Percentiles rank a stretch among this genome's conserved stretches.
Evolutionary conservation across 2,888 invertebrate species (phyloP).

Genomic region (Eurytoma californica): DNA sequence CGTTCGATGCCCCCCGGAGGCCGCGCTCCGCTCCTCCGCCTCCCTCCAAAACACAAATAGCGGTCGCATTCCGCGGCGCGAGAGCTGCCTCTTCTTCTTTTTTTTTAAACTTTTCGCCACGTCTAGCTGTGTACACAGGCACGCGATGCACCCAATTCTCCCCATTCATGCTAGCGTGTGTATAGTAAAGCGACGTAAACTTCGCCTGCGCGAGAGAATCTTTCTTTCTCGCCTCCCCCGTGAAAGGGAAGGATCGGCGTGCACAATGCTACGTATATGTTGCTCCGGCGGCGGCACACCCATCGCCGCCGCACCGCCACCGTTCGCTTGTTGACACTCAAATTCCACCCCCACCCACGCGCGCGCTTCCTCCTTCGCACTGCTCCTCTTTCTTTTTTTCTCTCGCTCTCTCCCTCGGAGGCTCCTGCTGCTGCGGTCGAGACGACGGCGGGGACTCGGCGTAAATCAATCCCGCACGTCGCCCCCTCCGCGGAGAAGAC

Average conservation of each 20-base stretch:
- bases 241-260: no score
- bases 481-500: neutral
- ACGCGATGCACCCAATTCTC: no score
- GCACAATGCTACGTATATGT: neutral
- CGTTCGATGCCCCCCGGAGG: no score
- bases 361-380: neutral
- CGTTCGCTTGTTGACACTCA: constrained; percentile 14
- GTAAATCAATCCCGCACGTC: constrained; percentile 47
- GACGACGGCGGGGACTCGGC: constrained; percentile 29
- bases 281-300: constrained; percentile 34
- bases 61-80: no score
- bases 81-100: no score
- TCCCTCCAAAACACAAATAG: no score
- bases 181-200: neutral
- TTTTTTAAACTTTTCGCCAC: no score
- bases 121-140: no score
- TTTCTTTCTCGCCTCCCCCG: constrained; percentile 1
- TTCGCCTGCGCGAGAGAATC: neutral
- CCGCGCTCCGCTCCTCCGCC: no score
- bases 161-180: no score
- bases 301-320: constrained; percentile 13
- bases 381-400: neutral
- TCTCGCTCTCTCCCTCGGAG: neutral
- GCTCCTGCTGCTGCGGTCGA: neutral
- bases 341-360: constrained; percentile 11